Conservation (phyloP, 1,140 invertebrate genomes). For the Drosophila truncata region DNA sequence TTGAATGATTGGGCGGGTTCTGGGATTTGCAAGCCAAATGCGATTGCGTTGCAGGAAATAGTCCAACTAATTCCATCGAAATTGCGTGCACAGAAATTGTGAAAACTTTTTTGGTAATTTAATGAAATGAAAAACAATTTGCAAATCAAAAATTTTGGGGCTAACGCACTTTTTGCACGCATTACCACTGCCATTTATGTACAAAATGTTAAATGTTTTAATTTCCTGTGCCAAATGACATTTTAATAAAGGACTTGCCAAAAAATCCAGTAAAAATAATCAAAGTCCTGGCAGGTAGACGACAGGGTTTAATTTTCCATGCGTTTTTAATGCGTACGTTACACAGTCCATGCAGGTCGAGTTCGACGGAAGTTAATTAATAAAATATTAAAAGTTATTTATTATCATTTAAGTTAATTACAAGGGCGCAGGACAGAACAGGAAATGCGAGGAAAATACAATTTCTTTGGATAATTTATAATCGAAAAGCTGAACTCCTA, state of each 20-base stretch:
- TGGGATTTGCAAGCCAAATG: constrained; percentile 76
- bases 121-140: constrained; percentile 53
- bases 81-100: constrained; percentile 33
- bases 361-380: constrained; percentile 81
- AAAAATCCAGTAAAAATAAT: constrained; percentile 59
- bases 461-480: constrained; percentile 30
- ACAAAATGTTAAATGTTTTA: constrained; percentile 74
- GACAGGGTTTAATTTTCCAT: constrained; percentile 75
- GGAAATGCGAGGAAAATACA: constrained; percentile 39
- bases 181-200: constrained; percentile 45
- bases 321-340: constrained; percentile 71
- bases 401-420: constrained; percentile 84
- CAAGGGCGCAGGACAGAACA: constrained; percentile 16
- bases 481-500: background rate
- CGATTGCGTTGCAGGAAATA: constrained; percentile 58
- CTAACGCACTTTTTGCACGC: constrained; percentile 65
- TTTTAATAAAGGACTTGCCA: constrained; percentile 81
- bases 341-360: constrained; percentile 10
- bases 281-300: constrained; percentile 21
- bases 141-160: background rate
- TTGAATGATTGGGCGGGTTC: constrained; percentile 68
- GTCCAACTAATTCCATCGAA: constrained; percentile 50
- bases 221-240: constrained; percentile 83
- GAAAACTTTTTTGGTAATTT: constrained; percentile 41
- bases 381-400: constrained; percentile 84